phyloP scores from a whole-genome alignment of 1,140 invertebrate species.

The Euura lappo region DNA sequence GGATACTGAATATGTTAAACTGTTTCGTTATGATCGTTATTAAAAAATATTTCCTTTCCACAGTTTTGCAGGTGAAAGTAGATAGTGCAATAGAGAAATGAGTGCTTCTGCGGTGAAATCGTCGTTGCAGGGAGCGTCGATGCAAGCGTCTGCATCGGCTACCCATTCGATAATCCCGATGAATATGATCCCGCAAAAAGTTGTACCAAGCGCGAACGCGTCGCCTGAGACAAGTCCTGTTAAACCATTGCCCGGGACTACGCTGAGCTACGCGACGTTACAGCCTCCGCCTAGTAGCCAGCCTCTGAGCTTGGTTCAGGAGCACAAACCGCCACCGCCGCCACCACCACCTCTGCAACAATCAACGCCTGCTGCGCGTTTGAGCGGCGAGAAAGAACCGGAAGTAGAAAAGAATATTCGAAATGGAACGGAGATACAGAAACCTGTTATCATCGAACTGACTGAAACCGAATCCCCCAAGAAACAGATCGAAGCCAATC shows the following conservation, averaged over 20 bases:
- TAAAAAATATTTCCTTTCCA: background rate
- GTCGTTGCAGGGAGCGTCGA: conserved; percentile 52
- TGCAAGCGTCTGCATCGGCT: conserved; percentile 38
- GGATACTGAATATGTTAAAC: background rate
- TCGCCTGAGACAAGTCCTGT: conserved; percentile 51
- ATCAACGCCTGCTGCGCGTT: conserved; percentile 34
- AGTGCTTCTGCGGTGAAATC: conserved; percentile 51
- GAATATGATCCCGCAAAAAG: conserved; percentile 57
- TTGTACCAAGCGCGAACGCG: conserved; percentile 48
- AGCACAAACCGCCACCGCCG: conserved; percentile 51
- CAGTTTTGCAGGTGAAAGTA: background rate
- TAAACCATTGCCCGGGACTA: conserved; percentile 47
- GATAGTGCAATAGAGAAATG: conserved; percentile 28
- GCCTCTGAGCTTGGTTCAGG: conserved; percentile 57
- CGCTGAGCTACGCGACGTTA: conserved; percentile 51
- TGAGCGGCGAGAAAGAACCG: conserved; percentile 37
- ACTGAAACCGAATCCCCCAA: conserved; percentile 24
- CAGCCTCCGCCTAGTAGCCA: conserved; percentile 48
- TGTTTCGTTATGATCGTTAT: background rate
- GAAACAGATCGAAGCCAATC: conserved; percentile 40
- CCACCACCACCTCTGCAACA: conserved; percentile 44
- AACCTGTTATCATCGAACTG: conserved; percentile 33
- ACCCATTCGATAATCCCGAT: conserved; percentile 56
- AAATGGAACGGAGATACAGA: conserved; percentile 45
- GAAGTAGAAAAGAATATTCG: conserved; percentile 44